phyloP scores from a whole-genome alignment of 2,797 vertebrate genomes.

The Rousettus madagascariensis region DNA sequence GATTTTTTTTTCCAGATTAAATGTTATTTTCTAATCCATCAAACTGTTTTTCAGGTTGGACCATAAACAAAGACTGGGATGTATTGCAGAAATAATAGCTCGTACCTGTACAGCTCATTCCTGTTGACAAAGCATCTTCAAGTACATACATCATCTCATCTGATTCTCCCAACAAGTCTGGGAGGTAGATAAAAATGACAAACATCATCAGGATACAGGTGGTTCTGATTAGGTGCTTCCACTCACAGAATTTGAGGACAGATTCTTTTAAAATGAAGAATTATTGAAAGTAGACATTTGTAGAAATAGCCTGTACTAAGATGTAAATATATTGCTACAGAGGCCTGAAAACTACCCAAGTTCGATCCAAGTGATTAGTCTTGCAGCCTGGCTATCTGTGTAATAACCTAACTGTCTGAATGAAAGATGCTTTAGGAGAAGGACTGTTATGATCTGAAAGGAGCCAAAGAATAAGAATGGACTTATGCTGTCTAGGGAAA shows the following conservation, averaged over 20 bases:
- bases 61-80: background rate
- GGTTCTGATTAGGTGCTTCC: background rate
- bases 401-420: background rate
- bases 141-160: background rate
- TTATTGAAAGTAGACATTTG: background rate
- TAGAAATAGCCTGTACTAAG: background rate
- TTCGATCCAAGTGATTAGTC: background rate
- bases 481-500: background rate
- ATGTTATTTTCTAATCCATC: constrained; percentile 14
- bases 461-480: background rate
- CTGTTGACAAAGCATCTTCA: background rate
- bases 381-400: background rate
- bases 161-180: background rate
- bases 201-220: background rate
- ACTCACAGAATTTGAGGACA: background rate
- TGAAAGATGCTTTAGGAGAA: background rate
- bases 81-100: background rate
- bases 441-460: background rate
- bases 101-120: background rate
- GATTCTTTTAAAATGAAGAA: background rate
- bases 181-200: background rate
- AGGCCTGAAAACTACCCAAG: background rate
- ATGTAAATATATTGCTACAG: background rate
- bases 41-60: background rate
- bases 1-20: background rate